Evolutionary conservation across 2,888 invertebrate genomes (phyloP).

Genomic region (Willowsia nigromaculata): DNA sequence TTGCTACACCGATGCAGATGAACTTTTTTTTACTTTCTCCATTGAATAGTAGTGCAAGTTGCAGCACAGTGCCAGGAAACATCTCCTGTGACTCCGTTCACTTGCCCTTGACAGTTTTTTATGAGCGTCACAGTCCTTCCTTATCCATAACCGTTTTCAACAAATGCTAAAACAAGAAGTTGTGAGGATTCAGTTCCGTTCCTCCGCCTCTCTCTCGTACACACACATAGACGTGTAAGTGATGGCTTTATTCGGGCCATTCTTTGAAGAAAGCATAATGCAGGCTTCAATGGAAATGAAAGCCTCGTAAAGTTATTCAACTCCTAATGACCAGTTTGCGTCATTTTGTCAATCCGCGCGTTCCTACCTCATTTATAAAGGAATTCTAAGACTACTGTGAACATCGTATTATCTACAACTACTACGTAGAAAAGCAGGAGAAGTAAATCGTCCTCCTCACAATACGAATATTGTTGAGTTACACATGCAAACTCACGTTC

Average conservation of each 20-base stretch:
- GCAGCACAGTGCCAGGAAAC: neutral
- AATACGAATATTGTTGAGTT: neutral
- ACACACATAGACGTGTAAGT: neutral
- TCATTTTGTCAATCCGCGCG: constrained; percentile 9
- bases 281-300: neutral
- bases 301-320: neutral
- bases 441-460: neutral
- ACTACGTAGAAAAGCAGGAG: neutral
- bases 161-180: neutral
- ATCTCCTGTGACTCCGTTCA: neutral
- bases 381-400: neutral
- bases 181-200: neutral
- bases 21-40: neutral
- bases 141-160: neutral
- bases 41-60: no score
- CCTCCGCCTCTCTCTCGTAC: no score
- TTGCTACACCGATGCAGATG: neutral
- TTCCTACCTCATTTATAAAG: neutral
- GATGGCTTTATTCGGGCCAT: neutral
- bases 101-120: neutral
- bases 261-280: neutral
- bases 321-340: constrained; percentile 14
- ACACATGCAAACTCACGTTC: neutral
- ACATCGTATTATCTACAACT: neutral
- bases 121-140: neutral